phyloP scores from a whole-genome alignment of 2,888 invertebrate genomes.

The Ceraclea dissimilis region DNA sequence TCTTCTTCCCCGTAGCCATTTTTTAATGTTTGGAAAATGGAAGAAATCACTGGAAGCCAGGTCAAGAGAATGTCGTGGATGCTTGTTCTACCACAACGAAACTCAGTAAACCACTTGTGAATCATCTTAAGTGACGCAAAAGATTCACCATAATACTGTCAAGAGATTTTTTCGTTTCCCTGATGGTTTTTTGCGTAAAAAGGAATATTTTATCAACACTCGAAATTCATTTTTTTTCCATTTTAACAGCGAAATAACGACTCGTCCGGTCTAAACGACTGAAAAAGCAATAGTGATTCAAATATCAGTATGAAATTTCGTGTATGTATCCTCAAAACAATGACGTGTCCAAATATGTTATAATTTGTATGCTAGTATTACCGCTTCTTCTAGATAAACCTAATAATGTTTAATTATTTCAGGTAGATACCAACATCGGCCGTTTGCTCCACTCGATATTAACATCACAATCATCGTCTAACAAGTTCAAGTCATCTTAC shows the following conservation, averaged over 20 bases:
- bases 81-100: not conserved
- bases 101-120: too few species aligned
- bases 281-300: too few species aligned
- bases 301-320: too few species aligned
- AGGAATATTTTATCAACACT: too few species aligned
- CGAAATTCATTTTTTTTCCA: not conserved
- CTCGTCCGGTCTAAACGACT: not conserved
- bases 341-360: too few species aligned
- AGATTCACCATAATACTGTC: not conserved
- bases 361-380: not conserved
- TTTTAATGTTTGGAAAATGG: not conserved
- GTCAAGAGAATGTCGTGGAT: not conserved
- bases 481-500: too few species aligned
- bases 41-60: not conserved
- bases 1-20: not conserved
- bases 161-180: not conserved
- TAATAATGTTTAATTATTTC: too few species aligned
- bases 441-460: too few species aligned
- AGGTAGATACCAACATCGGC: too few species aligned
- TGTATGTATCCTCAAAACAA: too few species aligned
- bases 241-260: not conserved
- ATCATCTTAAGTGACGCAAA: not conserved
- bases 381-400: too few species aligned
- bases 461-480: too few species aligned
- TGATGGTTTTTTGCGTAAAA: not conserved